phyloP scores from a whole-genome alignment of 2,113 vertebrate genomes.

The Scatophagus argus region DNA sequence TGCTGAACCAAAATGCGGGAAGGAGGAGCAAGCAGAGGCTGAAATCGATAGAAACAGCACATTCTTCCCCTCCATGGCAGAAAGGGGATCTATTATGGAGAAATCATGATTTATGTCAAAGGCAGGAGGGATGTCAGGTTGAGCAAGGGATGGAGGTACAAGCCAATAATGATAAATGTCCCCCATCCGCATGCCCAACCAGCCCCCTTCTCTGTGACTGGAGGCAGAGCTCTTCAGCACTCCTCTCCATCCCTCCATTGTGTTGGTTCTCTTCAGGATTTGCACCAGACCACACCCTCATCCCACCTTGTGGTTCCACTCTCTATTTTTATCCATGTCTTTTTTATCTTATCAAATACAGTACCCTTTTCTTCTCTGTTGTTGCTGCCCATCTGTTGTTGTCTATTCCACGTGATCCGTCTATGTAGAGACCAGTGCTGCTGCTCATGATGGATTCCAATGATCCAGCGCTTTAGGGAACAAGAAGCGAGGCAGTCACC shows the following conservation, averaged over 20 bases:
- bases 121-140: slow-evolving; percentile 87
- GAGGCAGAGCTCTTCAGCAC: slow-evolving; percentile 39
- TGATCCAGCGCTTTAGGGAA: slow-evolving; percentile 73
- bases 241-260: slow-evolving; percentile 4
- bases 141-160: slow-evolving; percentile 89
- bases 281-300: neutral
- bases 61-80: slow-evolving; percentile 90
- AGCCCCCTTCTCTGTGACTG: slow-evolving; percentile 38
- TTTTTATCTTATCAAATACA: slow-evolving; percentile 6
- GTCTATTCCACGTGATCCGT: slow-evolving; percentile 56
- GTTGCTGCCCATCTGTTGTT: slow-evolving; percentile 26
- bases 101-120: slow-evolving; percentile 99
- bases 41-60: slow-evolving; percentile 91
- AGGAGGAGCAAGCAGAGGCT: slow-evolving; percentile 43
- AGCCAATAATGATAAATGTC: slow-evolving; percentile 97
- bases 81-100: slow-evolving; percentile 93
- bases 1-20: slow-evolving; percentile 62
- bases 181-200: slow-evolving; percentile 44
- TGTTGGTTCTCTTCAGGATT: neutral
- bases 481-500: slow-evolving; percentile 78
- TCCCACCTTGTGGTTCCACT: neutral
- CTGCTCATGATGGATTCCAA: slow-evolving; percentile 76
- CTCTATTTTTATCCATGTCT: neutral
- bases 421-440: slow-evolving; percentile 36
- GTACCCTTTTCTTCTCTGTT: slow-evolving; percentile 4